Evolutionary conservation across 2,113 vertebrate genomes (phyloP).

Genomic region (Emydocephalus ijimae): DNA sequence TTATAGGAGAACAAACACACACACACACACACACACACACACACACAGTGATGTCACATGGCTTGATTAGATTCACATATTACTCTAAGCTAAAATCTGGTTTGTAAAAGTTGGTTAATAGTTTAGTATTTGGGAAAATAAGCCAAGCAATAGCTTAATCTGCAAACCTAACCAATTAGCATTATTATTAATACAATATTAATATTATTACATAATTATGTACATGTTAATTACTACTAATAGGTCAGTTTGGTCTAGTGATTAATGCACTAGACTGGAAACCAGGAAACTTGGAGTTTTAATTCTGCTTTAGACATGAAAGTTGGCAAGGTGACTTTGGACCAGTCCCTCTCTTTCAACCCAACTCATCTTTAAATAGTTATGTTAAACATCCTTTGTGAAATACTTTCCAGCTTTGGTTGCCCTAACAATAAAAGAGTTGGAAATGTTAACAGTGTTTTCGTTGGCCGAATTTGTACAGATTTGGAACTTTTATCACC

Average conservation of each 20-base stretch:
- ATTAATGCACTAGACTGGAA: too few relatives aligned
- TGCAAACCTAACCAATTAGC: background rate
- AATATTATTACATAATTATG: too few relatives aligned
- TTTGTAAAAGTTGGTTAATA: background rate
- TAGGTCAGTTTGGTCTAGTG: too few relatives aligned
- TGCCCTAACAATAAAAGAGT: background rate
- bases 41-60: background rate
- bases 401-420: background rate
- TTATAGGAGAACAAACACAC: background rate
- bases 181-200: background rate
- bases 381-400: background rate
- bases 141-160: background rate
- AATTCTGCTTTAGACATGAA: too few relatives aligned
- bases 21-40: too few relatives aligned
- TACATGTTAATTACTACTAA: too few relatives aligned
- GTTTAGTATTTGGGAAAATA: background rate
- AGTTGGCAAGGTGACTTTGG: too few relatives aligned
- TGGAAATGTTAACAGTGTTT: slow-evolving; percentile 47
- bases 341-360: too few relatives aligned
- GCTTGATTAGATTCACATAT: background rate
- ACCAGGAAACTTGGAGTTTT: too few relatives aligned
- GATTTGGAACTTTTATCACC: slow-evolving; percentile 30
- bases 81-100: background rate
- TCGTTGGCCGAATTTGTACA: slow-evolving; percentile 47
- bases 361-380: background rate